Base-by-base conservation (phyloP, 2,113 vertebrate species). In the Polypterus bichir region DNA sequence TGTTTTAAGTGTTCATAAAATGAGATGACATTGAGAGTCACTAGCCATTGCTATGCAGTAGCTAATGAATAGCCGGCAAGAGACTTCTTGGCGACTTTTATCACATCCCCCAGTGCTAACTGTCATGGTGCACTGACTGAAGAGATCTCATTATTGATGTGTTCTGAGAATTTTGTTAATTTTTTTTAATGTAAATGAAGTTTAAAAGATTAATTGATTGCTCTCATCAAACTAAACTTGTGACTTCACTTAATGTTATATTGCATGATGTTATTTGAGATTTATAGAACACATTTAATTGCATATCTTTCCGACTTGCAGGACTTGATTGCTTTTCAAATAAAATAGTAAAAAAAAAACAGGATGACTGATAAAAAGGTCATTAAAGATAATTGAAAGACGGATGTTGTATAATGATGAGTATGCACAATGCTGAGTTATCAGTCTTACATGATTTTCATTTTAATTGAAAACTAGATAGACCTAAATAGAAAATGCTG, bases 271-370 rank as follows among this genome's bases (percentile, higher is more conserved):
- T 27, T 72, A 71, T 75, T 71, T 74, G 75, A 74, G 80, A 78
- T 78, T 78, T 73, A 75, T 76, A 73, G 74, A 69, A 58, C 59
- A 66, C 54, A 57, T 54, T 60, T 76, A 75, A 82, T 70, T 77
- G 74, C 74, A 69, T 77, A 68, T 71, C 75, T 76, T 56, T 56
- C 7, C 44, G 54, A 56, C 9, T 27, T 27, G 46, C 45, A 56
- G 54, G 54, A 56, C 54, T 56, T 56, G 6, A 56, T 56, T 56
- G 54, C 54, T 56, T 56, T 27, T 8, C 7, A 52, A 52, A 52
- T 8, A 52, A 44, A 27, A 27, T 27, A 27, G 27, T 27, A 27
- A 27, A 27, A 27, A n/a, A 44, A 58, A 58, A 58, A 57, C 44
- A 58, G 56, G 56, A 58, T 58, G 56, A 58, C 56, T 58, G 49